Evolutionary conservation across 2,113 vertebrate genomes (phyloP).

Genomic region (Arvicanthis niloticus): DNA sequence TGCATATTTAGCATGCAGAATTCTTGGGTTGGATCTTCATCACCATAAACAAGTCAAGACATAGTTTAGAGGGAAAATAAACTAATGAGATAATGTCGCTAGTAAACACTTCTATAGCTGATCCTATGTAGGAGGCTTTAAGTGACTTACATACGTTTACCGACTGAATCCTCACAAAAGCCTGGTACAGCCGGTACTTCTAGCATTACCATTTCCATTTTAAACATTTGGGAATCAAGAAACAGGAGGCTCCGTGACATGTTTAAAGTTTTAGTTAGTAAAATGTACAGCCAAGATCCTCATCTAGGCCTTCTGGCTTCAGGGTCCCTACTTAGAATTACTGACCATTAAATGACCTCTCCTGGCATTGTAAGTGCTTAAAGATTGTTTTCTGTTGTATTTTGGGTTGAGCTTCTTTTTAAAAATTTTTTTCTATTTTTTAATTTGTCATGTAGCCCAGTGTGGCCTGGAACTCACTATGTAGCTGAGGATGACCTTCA

Average conservation of each 20-base stretch:
- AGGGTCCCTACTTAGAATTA: conserved; percentile 14
- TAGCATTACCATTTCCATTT: conserved; percentile 51
- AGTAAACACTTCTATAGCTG: conserved; percentile 14
- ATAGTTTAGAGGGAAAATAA: conserved; percentile 41
- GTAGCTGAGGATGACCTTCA: neutral
- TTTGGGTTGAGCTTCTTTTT: neutral
- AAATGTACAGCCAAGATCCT: conserved; percentile 49
- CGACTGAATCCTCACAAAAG: conserved; percentile 43
- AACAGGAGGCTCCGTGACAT: neutral
- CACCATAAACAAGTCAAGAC: neutral
- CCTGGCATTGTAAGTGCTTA: conserved; percentile 44
- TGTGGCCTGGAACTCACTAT: neutral
- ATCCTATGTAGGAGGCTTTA: conserved; percentile 35
- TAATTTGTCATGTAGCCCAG: neutral
- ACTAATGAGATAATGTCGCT: conserved; percentile 20
- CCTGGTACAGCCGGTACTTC: neutral
- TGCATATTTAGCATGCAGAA: neutral
- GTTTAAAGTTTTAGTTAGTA: conserved; percentile 34
- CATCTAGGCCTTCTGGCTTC: conserved; percentile 32
- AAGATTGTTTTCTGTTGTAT: conserved; percentile 1
- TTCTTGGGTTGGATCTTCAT: neutral
- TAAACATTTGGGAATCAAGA: conserved; percentile 58
- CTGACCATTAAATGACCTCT: conserved; percentile 38
- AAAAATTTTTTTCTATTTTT: neutral
- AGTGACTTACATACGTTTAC: conserved; percentile 25